phyloP scores from a whole-genome alignment of 2,797 vertebrate species.

The Gephyroberyx darwinii region DNA sequence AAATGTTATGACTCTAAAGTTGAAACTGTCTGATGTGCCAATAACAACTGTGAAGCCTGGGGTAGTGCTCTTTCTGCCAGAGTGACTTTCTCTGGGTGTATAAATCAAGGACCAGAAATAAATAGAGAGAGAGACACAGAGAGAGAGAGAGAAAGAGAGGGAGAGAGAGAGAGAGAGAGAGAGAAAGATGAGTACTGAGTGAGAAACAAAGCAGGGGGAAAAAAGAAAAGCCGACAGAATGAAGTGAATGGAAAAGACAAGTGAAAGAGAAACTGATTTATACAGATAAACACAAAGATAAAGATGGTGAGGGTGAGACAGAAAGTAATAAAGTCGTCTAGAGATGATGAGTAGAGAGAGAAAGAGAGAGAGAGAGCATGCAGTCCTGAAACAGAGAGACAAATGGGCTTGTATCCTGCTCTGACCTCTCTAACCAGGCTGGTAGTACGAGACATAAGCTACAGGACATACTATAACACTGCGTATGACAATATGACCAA shows the following conservation, averaged over 20 bases:
- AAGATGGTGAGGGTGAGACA: background rate
- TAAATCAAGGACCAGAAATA: slow-evolving; percentile 38
- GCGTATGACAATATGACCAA: slow-evolving; percentile 6
- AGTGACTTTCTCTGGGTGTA: slow-evolving; percentile 32
- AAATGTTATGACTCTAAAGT: slow-evolving; percentile 59
- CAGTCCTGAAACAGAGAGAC: slow-evolving; percentile 3
- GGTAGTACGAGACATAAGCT: slow-evolving; percentile 18
- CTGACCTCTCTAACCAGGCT: background rate
- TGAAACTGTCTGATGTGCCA: slow-evolving; percentile 52
- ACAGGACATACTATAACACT: slow-evolving; percentile 6
- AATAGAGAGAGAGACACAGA: slow-evolving; percentile 7
- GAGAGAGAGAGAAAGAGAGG: background rate
- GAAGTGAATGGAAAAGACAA: background rate
- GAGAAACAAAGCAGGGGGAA: background rate
- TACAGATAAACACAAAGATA: background rate
- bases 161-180: background rate
- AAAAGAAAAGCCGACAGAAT: background rate
- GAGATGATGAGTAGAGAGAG: background rate
- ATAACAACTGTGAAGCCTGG: slow-evolving; percentile 51
- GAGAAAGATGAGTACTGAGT: background rate
- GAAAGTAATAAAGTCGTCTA: background rate
- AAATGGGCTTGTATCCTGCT: slow-evolving; percentile 7
- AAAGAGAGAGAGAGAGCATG: background rate
- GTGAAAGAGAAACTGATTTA: background rate
- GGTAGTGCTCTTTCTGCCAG: slow-evolving; percentile 30